Evolutionary conservation across 2,113 vertebrate species (phyloP).

Genomic region (Chitala chitala): DNA sequence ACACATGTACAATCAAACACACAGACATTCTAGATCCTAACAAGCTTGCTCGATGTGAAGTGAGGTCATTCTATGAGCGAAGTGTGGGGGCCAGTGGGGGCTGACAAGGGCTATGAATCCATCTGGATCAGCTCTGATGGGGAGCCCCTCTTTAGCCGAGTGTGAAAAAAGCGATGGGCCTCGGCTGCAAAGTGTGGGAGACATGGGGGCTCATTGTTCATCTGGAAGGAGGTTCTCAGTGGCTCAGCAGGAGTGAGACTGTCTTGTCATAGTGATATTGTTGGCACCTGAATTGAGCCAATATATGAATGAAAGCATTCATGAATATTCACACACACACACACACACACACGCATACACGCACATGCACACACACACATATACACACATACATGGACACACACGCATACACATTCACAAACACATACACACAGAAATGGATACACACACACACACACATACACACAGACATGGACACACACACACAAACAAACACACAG

Average conservation of each 20-base stretch:
- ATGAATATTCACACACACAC: too few relatives aligned
- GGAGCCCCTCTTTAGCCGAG: too few relatives aligned
- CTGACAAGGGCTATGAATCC: conserved; percentile 21
- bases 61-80: conserved; percentile 18
- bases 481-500: background rate
- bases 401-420: too few relatives aligned
- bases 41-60: conserved; percentile 22
- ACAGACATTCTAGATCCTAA: background rate
- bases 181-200: background rate
- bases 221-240: background rate
- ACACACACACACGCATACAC: too few relatives aligned
- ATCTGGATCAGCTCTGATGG: conserved; percentile 23
- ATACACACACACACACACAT: too few relatives aligned
- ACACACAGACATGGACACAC: background rate
- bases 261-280: background rate
- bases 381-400: too few relatives aligned
- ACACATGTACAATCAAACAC: background rate
- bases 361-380: too few relatives aligned
- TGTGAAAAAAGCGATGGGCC: conserved; percentile 29
- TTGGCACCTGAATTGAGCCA: background rate
- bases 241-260: background rate
- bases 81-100: conserved; percentile 1
- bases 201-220: background rate
- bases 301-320: too few relatives aligned
- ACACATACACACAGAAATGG: too few relatives aligned